phyloP scores from a whole-genome alignment of 1,140 invertebrate species.

The Rhagoletis zephyria region DNA sequence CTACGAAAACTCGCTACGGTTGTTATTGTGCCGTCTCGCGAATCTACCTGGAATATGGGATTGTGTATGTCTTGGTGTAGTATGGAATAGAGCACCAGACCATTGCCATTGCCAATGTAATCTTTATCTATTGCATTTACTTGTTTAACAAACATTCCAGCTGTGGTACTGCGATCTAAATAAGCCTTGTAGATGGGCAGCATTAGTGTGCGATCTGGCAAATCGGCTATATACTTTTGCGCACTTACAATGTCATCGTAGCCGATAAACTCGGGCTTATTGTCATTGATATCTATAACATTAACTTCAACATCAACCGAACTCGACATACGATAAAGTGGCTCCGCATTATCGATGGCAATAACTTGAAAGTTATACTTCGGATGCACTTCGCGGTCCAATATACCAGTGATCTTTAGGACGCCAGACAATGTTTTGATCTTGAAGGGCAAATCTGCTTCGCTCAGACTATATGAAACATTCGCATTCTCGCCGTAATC shows the following conservation, averaged over 20 bases:
- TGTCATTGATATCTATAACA: conserved; percentile 86
- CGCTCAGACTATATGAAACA: conserved; percentile 81
- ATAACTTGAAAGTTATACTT: conserved; percentile 83
- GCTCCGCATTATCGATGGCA: conserved; percentile 82
- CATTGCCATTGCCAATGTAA: conserved; percentile 86
- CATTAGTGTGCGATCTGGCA: conserved; percentile 64
- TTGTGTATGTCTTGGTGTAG: conserved; percentile 76
- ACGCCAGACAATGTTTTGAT: conserved; percentile 83
- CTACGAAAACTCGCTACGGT: conserved; percentile 79
- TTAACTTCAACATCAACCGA: conserved; percentile 85
- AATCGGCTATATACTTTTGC: conserved; percentile 63
- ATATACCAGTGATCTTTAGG: conserved; percentile 81
- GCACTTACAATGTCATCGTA: conserved; percentile 77
- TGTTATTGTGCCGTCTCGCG: conserved; percentile 85
- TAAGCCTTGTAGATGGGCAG: conserved; percentile 81
- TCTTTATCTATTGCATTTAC: conserved; percentile 90
- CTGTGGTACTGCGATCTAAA: conserved; percentile 79
- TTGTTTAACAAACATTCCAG: conserved; percentile 80
- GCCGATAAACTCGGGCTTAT: conserved; percentile 81
- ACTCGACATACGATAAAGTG: conserved; percentile 78
- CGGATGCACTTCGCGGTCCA: conserved; percentile 85
- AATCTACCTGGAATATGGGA: conserved; percentile 84
- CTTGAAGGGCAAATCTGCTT: conserved; percentile 81
- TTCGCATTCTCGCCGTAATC: conserved; percentile 85
- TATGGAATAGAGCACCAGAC: conserved; percentile 83